Percentiles rank a stretch among this genome's conserved stretches.
These are phyloP conservation scores for Columba janthina DNA, from an alignment of 2,113 vertebrate species.

Conservation along the genomic window DNA sequence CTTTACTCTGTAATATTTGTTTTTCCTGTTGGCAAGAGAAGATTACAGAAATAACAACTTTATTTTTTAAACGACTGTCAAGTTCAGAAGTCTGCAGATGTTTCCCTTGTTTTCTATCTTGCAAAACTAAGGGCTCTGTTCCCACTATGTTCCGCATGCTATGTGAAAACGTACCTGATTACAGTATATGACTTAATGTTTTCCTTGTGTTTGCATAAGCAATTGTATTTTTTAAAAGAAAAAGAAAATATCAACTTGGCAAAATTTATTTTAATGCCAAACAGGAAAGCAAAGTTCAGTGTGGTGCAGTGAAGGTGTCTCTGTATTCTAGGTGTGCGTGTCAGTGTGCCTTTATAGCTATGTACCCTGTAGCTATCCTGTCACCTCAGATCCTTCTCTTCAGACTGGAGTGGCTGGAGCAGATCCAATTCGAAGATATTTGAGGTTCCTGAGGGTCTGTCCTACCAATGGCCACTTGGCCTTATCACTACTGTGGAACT, in stretches of 20 bases:
- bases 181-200: neutral
- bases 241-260: neutral
- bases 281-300: neutral
- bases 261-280: neutral
- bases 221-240: neutral
- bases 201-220: neutral
- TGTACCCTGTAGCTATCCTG: neutral
- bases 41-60: neutral
- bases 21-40: neutral
- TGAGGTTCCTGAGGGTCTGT: neutral
- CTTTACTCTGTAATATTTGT: neutral
- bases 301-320: neutral
- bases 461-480: neutral
- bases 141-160: neutral
- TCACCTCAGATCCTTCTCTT: neutral
- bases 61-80: neutral
- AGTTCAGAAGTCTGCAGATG: neutral
- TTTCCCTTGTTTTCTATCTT: neutral
- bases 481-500: fast-evolving
- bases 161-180: neutral
- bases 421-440: neutral
- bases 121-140: neutral
- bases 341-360: neutral
- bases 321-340: neutral
- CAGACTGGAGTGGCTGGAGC: neutral